Conservation (phyloP, 2,888 invertebrate genomes). For the Acrocyrtus sp. region DNA sequence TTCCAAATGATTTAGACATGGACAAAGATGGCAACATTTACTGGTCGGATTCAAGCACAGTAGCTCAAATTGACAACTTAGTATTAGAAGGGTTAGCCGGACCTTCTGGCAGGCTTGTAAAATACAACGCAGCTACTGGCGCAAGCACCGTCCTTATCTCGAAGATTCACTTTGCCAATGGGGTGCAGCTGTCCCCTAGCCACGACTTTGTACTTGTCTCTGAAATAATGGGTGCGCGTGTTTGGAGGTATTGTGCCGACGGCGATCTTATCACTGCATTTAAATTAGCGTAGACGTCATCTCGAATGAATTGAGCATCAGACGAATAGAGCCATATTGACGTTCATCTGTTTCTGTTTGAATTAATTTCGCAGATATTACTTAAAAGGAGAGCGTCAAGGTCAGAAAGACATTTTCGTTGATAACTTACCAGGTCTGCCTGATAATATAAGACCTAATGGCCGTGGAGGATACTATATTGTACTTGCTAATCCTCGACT, state of each 20-base stretch:
- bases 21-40: conserved; percentile 84
- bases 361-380: conserved; percentile 71
- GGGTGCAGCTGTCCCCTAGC: conserved; percentile 82
- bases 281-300: background rate
- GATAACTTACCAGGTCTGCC: conserved; percentile 81
- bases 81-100: conserved; percentile 34
- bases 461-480: conserved; percentile 77
- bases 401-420: conserved; percentile 81
- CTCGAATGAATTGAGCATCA: background rate
- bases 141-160: conserved; percentile 79
- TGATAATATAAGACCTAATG: conserved; percentile 74
- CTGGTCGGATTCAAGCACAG: conserved; percentile 85
- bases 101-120: conserved; percentile 74
- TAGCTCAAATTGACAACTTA: conserved; percentile 72
- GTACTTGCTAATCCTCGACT: conserved; percentile 71
- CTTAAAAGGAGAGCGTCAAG: conserved; percentile 82
- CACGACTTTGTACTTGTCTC: conserved; percentile 83
- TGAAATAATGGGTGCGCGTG: conserved; percentile 75
- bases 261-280: too few relatives aligned
- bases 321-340: too few relatives aligned
- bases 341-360: conserved; percentile 1
- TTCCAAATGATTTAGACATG: conserved; percentile 81
- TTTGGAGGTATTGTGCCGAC: conserved; percentile 77
- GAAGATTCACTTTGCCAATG: conserved; percentile 88
- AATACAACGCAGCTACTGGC: conserved; percentile 82